Percentiles rank a stretch among this genome's conserved stretches.
phyloP scores from a whole-genome alignment of 2,797 vertebrate species.

The Periophthalmus magnuspinnatus region DNA sequence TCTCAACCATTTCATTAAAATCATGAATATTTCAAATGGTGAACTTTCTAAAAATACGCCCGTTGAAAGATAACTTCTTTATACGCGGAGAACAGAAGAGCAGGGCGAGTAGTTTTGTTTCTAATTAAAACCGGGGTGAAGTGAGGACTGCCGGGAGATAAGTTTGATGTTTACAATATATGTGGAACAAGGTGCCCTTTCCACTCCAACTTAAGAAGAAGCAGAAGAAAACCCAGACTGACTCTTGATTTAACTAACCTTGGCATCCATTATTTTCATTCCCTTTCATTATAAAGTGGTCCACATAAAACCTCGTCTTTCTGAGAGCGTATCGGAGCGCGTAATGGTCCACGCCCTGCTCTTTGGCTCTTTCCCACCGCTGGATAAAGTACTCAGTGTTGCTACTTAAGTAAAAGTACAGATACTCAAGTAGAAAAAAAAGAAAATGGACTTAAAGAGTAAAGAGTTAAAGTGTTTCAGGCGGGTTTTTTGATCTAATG shows the following conservation, averaged over 20 bases:
- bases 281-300: constrained; percentile 20
- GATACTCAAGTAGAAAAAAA: no score
- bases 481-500: no score
- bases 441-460: no score
- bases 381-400: no score
- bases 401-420: no score
- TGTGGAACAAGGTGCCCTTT: constrained; percentile 21
- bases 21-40: constrained; percentile 63
- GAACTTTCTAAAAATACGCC: constrained; percentile 55
- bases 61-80: constrained; percentile 57
- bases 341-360: background rate
- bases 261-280: constrained; percentile 20
- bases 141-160: constrained; percentile 30
- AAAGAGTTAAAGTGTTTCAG: no score
- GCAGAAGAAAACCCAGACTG: constrained; percentile 8
- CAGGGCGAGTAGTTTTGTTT: background rate
- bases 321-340: background rate
- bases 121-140: constrained; percentile 28
- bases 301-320: constrained; percentile 7
- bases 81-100: constrained; percentile 11
- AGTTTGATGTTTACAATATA: constrained; percentile 23
- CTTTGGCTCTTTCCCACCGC: background rate
- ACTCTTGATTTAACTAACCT: constrained; percentile 24
- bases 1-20: constrained; percentile 62
- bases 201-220: constrained; percentile 10